Conservation (phyloP, 2,113 vertebrate species). For the Pionites leucogaster region DNA sequence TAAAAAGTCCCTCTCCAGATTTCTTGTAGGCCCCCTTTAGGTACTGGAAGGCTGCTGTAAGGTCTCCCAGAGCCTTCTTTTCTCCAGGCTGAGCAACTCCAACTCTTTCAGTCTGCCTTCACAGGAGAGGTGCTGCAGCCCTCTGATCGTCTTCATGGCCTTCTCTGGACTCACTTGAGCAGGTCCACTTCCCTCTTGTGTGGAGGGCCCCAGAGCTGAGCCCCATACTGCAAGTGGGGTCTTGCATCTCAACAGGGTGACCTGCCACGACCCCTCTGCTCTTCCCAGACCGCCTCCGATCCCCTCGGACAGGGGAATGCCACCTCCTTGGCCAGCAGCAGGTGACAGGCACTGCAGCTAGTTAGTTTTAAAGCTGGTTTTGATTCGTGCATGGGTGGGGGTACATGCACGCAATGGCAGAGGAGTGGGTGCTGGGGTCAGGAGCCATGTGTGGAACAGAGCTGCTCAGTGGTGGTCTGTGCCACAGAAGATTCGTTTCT, state of each 20-base stretch:
- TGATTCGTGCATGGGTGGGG: fast-evolving
- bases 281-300: neutral
- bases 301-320: neutral
- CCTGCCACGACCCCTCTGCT: neutral
- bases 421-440: neutral
- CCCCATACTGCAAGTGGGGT: neutral
- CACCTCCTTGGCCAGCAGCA: neutral
- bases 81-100: no score
- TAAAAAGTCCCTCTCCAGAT: neutral
- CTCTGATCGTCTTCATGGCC: neutral
- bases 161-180: neutral
- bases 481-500: neutral
- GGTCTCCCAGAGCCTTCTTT: no score
- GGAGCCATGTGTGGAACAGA: fast-evolving
- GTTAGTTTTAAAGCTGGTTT: neutral
- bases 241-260: neutral
- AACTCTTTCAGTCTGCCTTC: neutral
- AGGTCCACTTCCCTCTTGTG: neutral
- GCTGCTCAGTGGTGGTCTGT: neutral
- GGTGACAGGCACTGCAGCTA: neutral
- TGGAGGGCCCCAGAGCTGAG: neutral
- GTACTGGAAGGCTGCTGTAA: no score
- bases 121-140: neutral
- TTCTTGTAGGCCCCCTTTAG: neutral
- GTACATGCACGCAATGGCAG: fast-evolving